These are phyloP conservation scores for Rhinogobius similis DNA, from an alignment of 2,113 vertebrate species.

Conservation along the genomic window DNA sequence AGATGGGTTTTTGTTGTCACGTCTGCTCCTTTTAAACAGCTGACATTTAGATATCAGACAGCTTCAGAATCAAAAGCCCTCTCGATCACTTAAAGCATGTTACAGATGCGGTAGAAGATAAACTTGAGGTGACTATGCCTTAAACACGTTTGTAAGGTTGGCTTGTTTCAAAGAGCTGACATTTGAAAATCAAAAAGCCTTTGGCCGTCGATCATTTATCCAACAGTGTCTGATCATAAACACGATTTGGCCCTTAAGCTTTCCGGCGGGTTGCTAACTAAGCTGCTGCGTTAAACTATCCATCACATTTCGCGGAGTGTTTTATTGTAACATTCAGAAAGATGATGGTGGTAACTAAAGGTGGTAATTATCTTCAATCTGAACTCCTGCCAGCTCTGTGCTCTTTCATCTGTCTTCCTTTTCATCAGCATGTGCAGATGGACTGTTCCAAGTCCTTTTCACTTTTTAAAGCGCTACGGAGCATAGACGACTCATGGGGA, in stretches of 20 bases:
- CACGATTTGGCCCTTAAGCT: too few relatives aligned
- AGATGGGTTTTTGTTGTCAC: conserved; percentile 11
- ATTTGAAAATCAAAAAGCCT: neutral
- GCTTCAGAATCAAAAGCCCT: neutral
- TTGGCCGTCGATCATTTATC: too few relatives aligned
- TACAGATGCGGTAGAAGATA: neutral
- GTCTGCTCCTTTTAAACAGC: conserved; percentile 1
- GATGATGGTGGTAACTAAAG: neutral
- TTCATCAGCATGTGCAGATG: conserved; percentile 21
- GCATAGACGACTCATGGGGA: too few relatives aligned
- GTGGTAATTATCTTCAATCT: conserved; percentile 2
- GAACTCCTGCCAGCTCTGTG: neutral
- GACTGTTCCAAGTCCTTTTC: conserved; percentile 12
- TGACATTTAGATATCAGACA: neutral
- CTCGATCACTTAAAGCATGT: neutral
- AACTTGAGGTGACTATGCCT: neutral
- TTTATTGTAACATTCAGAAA: neutral
- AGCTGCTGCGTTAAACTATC: too few relatives aligned
- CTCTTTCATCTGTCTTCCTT: conserved; percentile 21
- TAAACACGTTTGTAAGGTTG: neutral
- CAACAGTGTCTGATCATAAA: too few relatives aligned
- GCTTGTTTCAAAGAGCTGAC: neutral
- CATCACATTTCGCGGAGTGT: neutral
- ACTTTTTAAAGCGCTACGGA: neutral
- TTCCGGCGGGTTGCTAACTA: too few relatives aligned